Percentiles rank a stretch among this genome's conserved stretches.
Conservation (phyloP, 2,113 vertebrate species). For the Nestor notabilis region DNA sequence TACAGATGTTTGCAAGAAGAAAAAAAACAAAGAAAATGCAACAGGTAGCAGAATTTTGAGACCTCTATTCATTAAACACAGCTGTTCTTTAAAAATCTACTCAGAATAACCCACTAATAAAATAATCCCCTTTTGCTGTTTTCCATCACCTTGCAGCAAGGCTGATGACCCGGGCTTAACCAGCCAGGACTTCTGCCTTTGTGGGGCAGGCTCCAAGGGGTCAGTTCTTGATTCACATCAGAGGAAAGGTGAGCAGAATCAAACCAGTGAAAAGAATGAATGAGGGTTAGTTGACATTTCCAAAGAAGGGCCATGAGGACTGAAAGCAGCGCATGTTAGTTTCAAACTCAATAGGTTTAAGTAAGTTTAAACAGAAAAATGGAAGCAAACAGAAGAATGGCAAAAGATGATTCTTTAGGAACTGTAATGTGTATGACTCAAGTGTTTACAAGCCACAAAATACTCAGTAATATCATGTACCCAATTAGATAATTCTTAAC, state of each 20-base stretch:
- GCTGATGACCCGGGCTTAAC: background rate
- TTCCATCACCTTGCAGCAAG: background rate
- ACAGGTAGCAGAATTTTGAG: background rate
- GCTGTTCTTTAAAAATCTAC: background rate
- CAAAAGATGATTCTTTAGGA: background rate
- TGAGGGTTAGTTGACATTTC: background rate
- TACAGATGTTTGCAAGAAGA: background rate
- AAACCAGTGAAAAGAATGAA: background rate
- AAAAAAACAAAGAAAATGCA: background rate
- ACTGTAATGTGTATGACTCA: background rate
- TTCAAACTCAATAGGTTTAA: background rate
- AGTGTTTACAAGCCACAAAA: slow-evolving; percentile 7
- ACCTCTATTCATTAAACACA: background rate
- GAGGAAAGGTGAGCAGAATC: background rate
- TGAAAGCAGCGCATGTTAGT: background rate
- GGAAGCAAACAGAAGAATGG: background rate
- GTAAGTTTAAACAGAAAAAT: background rate
- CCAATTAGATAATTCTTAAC: slow-evolving; percentile 23
- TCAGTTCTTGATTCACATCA: background rate
- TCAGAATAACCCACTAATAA: background rate
- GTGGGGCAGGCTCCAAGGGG: background rate
- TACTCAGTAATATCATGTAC: slow-evolving; percentile 4
- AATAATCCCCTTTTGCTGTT: background rate
- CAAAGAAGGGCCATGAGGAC: background rate
- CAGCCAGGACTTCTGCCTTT: background rate